phyloP scores from a whole-genome alignment of 2,113 vertebrate genomes.

The Ivindomyrus marchei region DNA sequence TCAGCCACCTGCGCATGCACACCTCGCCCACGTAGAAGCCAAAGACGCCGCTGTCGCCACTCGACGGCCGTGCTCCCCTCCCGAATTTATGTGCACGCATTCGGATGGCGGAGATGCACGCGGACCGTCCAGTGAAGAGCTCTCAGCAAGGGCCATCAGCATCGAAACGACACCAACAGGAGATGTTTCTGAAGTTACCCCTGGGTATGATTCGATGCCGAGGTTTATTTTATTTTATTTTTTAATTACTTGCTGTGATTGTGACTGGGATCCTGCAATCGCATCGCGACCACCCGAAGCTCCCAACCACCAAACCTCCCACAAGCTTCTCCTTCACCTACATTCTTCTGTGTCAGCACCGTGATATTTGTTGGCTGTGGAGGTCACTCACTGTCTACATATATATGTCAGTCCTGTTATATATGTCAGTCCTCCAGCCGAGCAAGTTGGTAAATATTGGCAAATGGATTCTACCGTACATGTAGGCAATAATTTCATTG shows the following conservation, averaged over 20 bases:
- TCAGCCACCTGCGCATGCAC: constrained; percentile 88
- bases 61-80: neutral
- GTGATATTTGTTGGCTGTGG: neutral
- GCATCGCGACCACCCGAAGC: constrained; percentile 16
- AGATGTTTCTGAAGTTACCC: constrained; percentile 8
- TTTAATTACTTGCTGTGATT: constrained; percentile 31
- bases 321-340: neutral
- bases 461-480: neutral
- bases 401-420: neutral
- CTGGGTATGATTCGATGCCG: constrained; percentile 19
- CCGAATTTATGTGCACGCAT: constrained; percentile 8
- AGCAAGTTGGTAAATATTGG: neutral
- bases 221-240: neutral
- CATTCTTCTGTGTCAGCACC: neutral
- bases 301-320: neutral
- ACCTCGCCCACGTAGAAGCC: constrained; percentile 81
- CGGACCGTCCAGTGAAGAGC: neutral
- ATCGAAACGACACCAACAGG: neutral
- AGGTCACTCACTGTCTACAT: neutral
- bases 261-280: constrained; percentile 27
- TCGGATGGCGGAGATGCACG: neutral
- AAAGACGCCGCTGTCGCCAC: constrained; percentile 54
- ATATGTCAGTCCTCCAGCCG: neutral
- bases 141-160: neutral
- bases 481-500: constrained; percentile 15